Evolutionary conservation across 37 sponge, comb jelly and placozoan genomes (phyloP).

Genomic region (Mnemiopsis leidyi): DNA sequence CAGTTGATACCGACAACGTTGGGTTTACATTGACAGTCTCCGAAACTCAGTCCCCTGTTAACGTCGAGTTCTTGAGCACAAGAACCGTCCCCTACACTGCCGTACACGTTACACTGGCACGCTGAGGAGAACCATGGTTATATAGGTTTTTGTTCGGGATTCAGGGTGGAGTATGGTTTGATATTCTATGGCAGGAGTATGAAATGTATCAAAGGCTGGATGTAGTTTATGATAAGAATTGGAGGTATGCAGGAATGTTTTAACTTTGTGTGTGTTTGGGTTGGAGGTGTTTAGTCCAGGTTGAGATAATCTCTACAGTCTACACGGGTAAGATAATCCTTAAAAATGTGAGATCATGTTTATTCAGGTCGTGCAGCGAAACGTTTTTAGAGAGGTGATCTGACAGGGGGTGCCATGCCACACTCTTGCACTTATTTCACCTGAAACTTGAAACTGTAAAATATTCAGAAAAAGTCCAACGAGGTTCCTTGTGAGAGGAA

Average conservation of each 20-base stretch:
- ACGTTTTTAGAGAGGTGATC: no score
- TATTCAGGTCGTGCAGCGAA: neutral
- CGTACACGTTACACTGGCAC: constrained; percentile 63
- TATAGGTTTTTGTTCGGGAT: no score
- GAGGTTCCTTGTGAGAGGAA: no score
- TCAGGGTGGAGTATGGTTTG: no score
- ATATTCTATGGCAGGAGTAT: no score
- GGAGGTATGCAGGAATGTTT: neutral
- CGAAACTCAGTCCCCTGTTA: constrained; percentile 52
- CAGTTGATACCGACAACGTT: constrained; percentile 48
- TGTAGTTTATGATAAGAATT: no score
- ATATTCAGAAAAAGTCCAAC: no score
- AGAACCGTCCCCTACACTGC: constrained; percentile 38
- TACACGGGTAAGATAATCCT: neutral
- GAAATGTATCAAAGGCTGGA: no score
- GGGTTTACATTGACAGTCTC: constrained; percentile 65
- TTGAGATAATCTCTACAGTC: neutral
- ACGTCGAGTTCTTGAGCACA: constrained; percentile 32
- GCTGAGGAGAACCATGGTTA: constrained; percentile 39
- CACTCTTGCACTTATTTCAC: no score
- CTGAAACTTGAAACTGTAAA: no score
- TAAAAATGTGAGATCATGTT: neutral
- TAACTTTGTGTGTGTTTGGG: no score
- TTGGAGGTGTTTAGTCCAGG: neutral
- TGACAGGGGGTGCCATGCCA: no score